Base-by-base conservation (phyloP, 1,140 invertebrate species). In the Drosophila neocordata region DNA sequence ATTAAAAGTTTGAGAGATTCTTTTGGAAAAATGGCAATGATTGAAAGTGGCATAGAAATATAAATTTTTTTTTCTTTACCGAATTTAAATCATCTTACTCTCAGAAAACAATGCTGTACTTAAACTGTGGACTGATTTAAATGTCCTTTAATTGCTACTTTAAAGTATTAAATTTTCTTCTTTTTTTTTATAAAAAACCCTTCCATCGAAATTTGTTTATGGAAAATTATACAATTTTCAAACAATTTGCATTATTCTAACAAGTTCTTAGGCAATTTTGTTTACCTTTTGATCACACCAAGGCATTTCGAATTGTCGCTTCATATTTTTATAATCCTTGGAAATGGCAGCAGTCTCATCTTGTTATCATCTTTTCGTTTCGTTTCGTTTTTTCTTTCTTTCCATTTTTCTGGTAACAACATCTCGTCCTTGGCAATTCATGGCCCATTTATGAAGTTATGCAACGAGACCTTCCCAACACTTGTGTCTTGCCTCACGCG, bases 361-460 rank as follows among this genome's bases (percentile, higher is more conserved):
- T 48, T 48, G 31, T 56, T 56, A 56, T 11, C 53, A 35, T 18
- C n/a, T 56, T 27, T 34, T 56, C 22, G 2, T 18, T 15, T 62
- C 22, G 24, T 31, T 6, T 31, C 6, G 1, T 31, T 31, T 6
- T 31, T 31, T 31, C 7, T 27, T 34, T 22, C 22, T 24, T 24
- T 24, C n/a, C n/a, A n/a, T n/a, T 24, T 24, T 24, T 4, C 22
- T 24, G 22, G 22, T 4, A 24, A 24, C 22, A 24, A 24, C 22
- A 24, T n/a, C 18, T 38, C 15, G 41, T 48, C 31, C 35, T 24
- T 35, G 15, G 31, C 59, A 61, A 38, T 61, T 61, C 37, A 61
- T 61, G 20, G 60, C 61, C 65, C 63, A 69, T 44, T 73, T 66
- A 77, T 69, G 74, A 65, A 58, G 69, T 77, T 73, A 77, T 55